Base-by-base conservation (phyloP, 2,797 vertebrate species). In the Amphiprion clarkii region DNA sequence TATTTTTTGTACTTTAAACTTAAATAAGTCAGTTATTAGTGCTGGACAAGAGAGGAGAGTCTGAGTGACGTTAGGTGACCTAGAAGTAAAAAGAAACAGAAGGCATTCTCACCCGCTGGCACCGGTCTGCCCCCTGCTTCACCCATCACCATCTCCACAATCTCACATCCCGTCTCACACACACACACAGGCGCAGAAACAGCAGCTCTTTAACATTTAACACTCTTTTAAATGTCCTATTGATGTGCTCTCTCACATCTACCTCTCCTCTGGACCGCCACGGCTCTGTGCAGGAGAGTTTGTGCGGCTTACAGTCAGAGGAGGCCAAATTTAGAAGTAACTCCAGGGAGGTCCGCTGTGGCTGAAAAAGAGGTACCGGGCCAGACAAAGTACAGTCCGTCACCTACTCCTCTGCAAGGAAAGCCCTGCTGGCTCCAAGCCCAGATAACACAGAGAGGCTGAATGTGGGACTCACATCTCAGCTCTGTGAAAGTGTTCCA, bases 31-130 rank as follows among this genome's bases (percentile, higher is more conserved):
- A 23, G 16, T 74, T 48, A 68, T 64, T 55, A 49, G 29, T 64
- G 61, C 10, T 33, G 33, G 53, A 66, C 53, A 42, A 56, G 46
- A 13, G 57, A 52, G 64, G 16, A 64, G 39, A 75, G 61, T 36
- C 71, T 65, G 70, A 83, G 79, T 75, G 79, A 90, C 89, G 88
- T 66, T 82, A 84, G 75, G 69, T 94, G 93, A 95, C 94, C 94
- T 94, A 90, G 90, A 95, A 94, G 86, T 93, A 92, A 95, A 94
- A 84, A 82, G 78, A 69, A 90, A 92, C 92, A 92, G 94, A 93
- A 94, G 92, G 91, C 88, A 82, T 90, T 84, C 82, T 88, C 67
- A 64, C 87, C 92, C 90, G 89, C 89, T 71, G 70, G 88, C 84
- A 83, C 78, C 25, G 64, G 86, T 78, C 69, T 84, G 79, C 76